Evolutionary conservation across 2,113 vertebrate genomes (phyloP).

Genomic region (Triplophysa rosa): DNA sequence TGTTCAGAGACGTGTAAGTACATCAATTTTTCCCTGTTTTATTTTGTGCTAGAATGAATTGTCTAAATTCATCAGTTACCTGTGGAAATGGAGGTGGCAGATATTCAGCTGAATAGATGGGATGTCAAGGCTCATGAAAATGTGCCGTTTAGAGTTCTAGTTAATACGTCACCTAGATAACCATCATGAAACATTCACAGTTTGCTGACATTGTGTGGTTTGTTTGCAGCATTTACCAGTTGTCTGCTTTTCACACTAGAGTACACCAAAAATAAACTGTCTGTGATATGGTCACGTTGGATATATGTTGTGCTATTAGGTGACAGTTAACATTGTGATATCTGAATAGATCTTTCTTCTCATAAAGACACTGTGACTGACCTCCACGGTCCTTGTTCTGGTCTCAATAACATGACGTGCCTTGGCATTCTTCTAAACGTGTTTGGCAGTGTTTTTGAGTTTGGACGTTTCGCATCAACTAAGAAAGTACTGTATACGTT

Average conservation of each 20-base stretch:
- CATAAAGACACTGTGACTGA: conserved; percentile 44
- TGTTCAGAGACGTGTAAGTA: conserved; percentile 42
- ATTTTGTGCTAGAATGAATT: conserved; percentile 39
- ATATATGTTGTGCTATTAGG: neutral
- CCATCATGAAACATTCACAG: neutral
- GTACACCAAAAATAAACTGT: conserved; percentile 7
- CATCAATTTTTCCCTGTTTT: conserved; percentile 14
- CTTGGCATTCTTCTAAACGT: conserved; percentile 47
- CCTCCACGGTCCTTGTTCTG: conserved; percentile 42
- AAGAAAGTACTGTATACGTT: conserved; percentile 50
- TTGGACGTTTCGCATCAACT: conserved; percentile 42
- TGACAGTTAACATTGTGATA: neutral
- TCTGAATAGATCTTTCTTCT: conserved; percentile 34
- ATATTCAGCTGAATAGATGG: conserved; percentile 32
- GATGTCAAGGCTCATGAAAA: conserved; percentile 43
- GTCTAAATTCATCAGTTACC: conserved; percentile 27
- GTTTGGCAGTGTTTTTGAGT: conserved; percentile 50
- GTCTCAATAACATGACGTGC: conserved; percentile 54
- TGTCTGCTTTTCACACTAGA: conserved; percentile 35
- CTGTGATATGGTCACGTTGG: neutral
- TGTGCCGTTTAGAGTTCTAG: conserved; percentile 17
- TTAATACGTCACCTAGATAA: neutral
- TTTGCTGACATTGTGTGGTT: conserved; percentile 6
- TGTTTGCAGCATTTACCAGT: conserved; percentile 16
- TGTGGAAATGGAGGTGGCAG: neutral